These are phyloP conservation scores for Elmis aenea DNA, from an alignment of 2,888 invertebrate genomes.

Conservation along the genomic window DNA sequence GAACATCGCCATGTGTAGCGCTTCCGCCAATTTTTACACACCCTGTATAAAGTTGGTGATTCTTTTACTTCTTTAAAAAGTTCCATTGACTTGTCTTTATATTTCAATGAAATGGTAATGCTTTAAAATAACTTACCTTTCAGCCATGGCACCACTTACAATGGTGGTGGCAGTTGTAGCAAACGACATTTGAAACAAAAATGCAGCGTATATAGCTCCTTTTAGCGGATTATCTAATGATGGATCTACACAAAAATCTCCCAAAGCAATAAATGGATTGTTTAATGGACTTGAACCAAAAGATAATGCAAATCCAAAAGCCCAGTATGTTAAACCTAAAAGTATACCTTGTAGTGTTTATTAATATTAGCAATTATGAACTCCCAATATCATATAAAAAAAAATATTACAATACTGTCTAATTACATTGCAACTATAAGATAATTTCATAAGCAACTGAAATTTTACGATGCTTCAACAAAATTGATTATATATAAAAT, in stretches of 20 bases:
- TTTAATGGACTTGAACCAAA: conserved; percentile 71
- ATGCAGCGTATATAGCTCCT: conserved; percentile 83
- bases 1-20: too few species aligned
- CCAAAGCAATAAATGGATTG: conserved; percentile 78
- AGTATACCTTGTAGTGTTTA: too few species aligned
- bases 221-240: conserved; percentile 67
- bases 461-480: too few species aligned
- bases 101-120: not conserved
- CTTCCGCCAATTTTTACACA: too few species aligned
- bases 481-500: too few species aligned
- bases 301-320: conserved; percentile 88
- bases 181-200: conserved; percentile 85
- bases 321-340: conserved; percentile 83
- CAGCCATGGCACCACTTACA: conserved; percentile 92
- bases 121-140: conserved; percentile 55
- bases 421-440: too few species aligned
- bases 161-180: conserved; percentile 89
- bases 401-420: too few species aligned
- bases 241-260: conserved; percentile 79
- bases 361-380: too few species aligned
- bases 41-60: not conserved
- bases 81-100: too few species aligned
- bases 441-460: too few species aligned
- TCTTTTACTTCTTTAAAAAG: not conserved
- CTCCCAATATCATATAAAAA: too few species aligned